phyloP scores from a whole-genome alignment of 1,140 invertebrate genomes.

The Theocolax elegans region DNA sequence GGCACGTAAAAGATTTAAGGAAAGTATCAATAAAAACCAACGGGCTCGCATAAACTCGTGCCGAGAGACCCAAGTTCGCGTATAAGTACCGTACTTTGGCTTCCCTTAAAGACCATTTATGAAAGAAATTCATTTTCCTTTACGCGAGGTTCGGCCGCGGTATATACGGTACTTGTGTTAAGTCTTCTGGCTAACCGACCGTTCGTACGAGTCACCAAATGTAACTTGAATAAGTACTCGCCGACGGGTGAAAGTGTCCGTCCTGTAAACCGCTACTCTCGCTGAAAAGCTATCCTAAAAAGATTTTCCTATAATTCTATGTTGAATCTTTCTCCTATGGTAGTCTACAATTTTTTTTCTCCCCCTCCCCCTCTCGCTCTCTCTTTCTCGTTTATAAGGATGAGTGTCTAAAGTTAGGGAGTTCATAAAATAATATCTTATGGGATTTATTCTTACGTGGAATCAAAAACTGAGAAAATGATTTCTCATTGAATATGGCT shows the following conservation, averaged over 20 bases:
- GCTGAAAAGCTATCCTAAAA: neutral
- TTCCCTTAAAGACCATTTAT: slow-evolving; percentile 9
- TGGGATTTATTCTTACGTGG: too few relatives aligned
- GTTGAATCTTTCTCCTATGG: neutral
- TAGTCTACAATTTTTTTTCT: neutral
- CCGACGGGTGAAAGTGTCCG: neutral
- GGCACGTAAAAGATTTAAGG: slow-evolving; percentile 16
- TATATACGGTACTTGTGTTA: neutral
- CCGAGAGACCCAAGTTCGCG: neutral
- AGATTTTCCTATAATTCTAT: neutral
- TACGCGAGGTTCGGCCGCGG: neutral
- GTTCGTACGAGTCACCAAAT: neutral
- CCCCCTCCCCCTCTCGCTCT: neutral
- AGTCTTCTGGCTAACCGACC: neutral
- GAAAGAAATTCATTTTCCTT: slow-evolving; percentile 30
- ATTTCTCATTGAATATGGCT: too few relatives aligned
- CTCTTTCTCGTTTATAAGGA: too few relatives aligned
- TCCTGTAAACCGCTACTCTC: too few relatives aligned
- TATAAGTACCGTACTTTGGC: neutral
- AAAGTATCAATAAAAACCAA: slow-evolving; percentile 20
- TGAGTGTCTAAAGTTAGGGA: too few relatives aligned
- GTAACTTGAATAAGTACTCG: neutral
- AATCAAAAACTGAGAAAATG: too few relatives aligned
- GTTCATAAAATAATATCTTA: too few relatives aligned
- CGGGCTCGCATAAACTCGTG: neutral